phyloP scores from a whole-genome alignment of 1,140 invertebrate species.

The Zaprionus capensis region DNA sequence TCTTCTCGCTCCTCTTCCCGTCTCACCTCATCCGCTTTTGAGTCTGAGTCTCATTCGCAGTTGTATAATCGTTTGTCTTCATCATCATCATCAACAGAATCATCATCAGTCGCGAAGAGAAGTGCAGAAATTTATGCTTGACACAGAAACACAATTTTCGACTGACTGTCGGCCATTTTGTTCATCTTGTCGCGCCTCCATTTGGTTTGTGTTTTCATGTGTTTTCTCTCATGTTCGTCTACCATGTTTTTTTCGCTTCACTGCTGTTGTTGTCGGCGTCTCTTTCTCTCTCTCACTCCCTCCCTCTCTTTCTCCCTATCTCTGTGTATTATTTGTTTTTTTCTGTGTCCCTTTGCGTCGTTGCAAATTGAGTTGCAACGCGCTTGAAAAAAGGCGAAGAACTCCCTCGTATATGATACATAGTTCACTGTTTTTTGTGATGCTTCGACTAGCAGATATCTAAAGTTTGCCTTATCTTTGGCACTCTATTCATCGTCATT shows the following conservation, averaged over 20 bases:
- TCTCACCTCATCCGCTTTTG: background rate
- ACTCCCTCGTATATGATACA: background rate
- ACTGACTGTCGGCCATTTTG: constrained; percentile 74
- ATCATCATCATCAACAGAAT: constrained; percentile 62
- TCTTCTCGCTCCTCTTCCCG: constrained; percentile 1
- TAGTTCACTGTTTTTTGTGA: background rate
- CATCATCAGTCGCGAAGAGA: constrained; percentile 17
- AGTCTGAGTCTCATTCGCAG: constrained; percentile 29
- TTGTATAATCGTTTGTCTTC: constrained; percentile 72
- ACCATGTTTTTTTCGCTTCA: background rate
- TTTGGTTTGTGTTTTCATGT: constrained; percentile 41
- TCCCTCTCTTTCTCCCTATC: too few species aligned
- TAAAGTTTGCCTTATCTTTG: background rate
- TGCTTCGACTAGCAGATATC: constrained; percentile 38
- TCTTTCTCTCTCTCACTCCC: too few species aligned
- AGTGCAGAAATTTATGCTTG: constrained; percentile 74
- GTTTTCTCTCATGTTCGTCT: background rate
- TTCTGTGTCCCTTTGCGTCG: background rate
- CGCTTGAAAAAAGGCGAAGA: constrained; percentile 20
- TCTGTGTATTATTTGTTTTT: background rate
- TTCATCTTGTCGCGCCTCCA: constrained; percentile 41
- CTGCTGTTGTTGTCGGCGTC: background rate
- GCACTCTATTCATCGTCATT: background rate
- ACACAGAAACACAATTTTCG: constrained; percentile 80
- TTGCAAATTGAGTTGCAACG: constrained; percentile 62